These are phyloP conservation scores for Engraulis encrasicolus DNA, from an alignment of 2,113 vertebrate genomes.

Conservation along the genomic window DNA sequence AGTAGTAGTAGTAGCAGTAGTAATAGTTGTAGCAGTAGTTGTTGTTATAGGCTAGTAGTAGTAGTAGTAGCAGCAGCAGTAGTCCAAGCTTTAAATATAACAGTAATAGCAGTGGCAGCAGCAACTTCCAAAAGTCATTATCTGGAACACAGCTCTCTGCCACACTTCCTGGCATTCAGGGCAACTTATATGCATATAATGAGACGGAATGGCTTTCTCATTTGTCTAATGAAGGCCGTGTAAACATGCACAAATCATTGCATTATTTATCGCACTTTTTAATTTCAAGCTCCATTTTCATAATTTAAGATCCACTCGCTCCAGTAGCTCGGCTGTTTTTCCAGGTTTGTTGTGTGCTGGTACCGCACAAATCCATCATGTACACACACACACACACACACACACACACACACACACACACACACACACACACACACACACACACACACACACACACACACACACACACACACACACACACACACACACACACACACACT, in stretches of 20 bases:
- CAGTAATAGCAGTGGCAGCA: too few relatives aligned
- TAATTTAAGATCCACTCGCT: not conserved
- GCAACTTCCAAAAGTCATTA: too few relatives aligned
- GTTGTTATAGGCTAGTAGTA: too few relatives aligned
- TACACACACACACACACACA: conserved; percentile 39
- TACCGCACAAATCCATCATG: conserved; percentile 20
- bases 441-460: not conserved
- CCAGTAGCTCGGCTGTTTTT: not conserved
- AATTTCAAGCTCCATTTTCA: not conserved
- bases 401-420: conserved; percentile 16
- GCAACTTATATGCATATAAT: not conserved
- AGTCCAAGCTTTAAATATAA: too few relatives aligned
- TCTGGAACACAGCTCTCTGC: not conserved
- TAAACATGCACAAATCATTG: not conserved
- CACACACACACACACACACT: not conserved
- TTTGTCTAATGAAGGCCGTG: not conserved
- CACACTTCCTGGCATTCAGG: not conserved
- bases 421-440: conserved; percentile 13
- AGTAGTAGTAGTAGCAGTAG: too few relatives aligned
- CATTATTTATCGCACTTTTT: not conserved
- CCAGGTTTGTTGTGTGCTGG: not conserved
- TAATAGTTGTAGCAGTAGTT: too few relatives aligned
- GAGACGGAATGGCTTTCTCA: too few relatives aligned
- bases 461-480: conserved; percentile 22
- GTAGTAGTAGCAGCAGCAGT: too few relatives aligned